phyloP scores from a whole-genome alignment of 2,888 invertebrate species.

The Seira sanloemensis region DNA sequence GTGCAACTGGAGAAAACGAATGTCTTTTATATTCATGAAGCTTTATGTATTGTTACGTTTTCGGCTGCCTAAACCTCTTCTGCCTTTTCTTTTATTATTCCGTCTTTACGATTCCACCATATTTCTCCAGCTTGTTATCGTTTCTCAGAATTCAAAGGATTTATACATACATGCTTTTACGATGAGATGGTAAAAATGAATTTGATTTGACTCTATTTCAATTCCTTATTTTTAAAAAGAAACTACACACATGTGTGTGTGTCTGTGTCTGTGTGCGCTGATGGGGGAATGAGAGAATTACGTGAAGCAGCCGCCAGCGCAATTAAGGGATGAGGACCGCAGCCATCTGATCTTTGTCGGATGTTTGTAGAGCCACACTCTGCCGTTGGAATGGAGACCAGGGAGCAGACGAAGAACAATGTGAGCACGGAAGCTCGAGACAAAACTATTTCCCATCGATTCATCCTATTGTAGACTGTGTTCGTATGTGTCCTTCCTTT shows the following conservation, averaged over 20 bases:
- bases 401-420: slow-evolving; percentile 37
- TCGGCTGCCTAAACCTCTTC: neutral
- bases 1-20: slow-evolving; percentile 30
- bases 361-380: slow-evolving; percentile 50
- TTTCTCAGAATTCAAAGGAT: slow-evolving; percentile 41
- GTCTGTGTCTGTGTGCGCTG: slow-evolving; percentile 5
- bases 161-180: slow-evolving; percentile 16
- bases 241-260: neutral
- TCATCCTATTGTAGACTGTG: too few species aligned
- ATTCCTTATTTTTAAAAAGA: neutral
- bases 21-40: slow-evolving; percentile 57
- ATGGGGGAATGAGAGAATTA: slow-evolving; percentile 53
- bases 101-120: neutral
- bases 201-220: neutral
- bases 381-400: slow-evolving; percentile 31
- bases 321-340: slow-evolving; percentile 73
- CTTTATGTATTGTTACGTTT: slow-evolving; percentile 39
- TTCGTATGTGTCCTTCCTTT: slow-evolving; percentile 17
- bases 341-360: slow-evolving; percentile 72
- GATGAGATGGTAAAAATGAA: neutral
- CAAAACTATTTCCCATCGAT: slow-evolving; percentile 70
- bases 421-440: slow-evolving; percentile 59
- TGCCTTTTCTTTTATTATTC: slow-evolving; percentile 11
- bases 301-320: slow-evolving; percentile 72
- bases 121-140: slow-evolving; percentile 16